Evolutionary conservation across 2,888 invertebrate genomes (phyloP).

Genomic region (Geophilus truncorum): DNA sequence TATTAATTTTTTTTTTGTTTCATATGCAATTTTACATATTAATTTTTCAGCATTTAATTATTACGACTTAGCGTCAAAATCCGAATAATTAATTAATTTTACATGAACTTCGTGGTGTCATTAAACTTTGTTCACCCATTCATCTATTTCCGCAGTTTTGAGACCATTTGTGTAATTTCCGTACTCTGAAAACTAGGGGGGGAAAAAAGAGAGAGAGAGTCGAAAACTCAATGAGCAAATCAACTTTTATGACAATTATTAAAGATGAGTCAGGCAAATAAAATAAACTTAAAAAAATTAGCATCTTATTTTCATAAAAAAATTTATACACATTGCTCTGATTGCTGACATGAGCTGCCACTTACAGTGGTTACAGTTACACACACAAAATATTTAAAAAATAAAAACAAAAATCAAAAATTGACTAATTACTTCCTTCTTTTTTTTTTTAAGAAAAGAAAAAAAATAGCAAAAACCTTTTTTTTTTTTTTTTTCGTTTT

Average conservation of each 20-base stretch:
- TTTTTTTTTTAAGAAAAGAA: neutral
- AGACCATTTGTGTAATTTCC: too few species aligned
- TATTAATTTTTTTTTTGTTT: too few species aligned
- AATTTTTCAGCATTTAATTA: too few species aligned
- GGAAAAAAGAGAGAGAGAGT: too few species aligned
- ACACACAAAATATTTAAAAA: neutral
- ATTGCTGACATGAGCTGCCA: constrained; percentile 19
- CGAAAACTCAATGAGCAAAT: neutral
- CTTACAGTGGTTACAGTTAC: neutral
- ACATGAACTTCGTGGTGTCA: too few species aligned
- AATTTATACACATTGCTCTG: neutral
- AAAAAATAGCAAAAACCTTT: neutral
- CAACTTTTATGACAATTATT: neutral
- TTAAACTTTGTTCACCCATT: too few species aligned
- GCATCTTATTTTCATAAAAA: neutral
- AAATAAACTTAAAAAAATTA: neutral
- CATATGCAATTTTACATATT: too few species aligned
- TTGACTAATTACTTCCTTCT: neutral
- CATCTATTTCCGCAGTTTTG: too few species aligned
- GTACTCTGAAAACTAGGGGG: too few species aligned
- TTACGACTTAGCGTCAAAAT: too few species aligned
- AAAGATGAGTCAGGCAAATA: neutral
- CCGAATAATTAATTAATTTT: too few species aligned
- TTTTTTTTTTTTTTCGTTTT: neutral
- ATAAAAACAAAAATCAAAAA: neutral